Percentiles rank a stretch among this genome's conserved stretches.
Evolutionary conservation across 2,113 vertebrate species (phyloP).

Genomic region (Solenodon paradoxus): DNA sequence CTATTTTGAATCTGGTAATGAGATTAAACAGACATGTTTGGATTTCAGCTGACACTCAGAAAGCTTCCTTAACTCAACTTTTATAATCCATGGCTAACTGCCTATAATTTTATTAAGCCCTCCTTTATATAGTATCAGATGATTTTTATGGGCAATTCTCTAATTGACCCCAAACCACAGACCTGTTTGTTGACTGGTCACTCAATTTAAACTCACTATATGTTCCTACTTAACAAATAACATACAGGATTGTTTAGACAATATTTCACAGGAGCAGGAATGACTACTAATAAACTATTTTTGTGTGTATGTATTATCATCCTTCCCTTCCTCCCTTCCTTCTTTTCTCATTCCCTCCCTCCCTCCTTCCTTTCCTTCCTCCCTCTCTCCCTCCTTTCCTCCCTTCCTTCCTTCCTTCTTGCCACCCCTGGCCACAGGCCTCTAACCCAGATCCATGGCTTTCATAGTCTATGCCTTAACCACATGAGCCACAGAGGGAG

Average conservation of each 20-base stretch:
- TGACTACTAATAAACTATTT: background rate
- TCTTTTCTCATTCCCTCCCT: too few relatives aligned
- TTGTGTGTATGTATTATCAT: too few relatives aligned
- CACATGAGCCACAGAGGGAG: too few relatives aligned
- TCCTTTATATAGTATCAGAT: background rate
- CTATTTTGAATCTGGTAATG: conserved; percentile 3
- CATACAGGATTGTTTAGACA: background rate
- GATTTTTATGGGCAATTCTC: conserved; percentile 4
- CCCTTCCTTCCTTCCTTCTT: too few relatives aligned
- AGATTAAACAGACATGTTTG: background rate
- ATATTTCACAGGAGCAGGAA: background rate
- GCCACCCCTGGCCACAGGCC: too few relatives aligned
- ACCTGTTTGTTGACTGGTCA: background rate
- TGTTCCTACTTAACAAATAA: background rate
- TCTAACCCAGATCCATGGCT: too few relatives aligned
- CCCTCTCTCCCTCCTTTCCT: too few relatives aligned
- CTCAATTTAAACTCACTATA: background rate
- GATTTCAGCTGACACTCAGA: background rate
- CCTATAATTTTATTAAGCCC: background rate
- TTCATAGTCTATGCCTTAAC: too few relatives aligned
- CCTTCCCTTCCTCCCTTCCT: too few relatives aligned
- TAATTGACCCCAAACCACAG: background rate
- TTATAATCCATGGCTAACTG: background rate
- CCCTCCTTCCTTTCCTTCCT: too few relatives aligned
- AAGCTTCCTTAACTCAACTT: background rate